phyloP scores from a whole-genome alignment of 2,113 vertebrate species.

The Hydrochoerus hydrochaeris region DNA sequence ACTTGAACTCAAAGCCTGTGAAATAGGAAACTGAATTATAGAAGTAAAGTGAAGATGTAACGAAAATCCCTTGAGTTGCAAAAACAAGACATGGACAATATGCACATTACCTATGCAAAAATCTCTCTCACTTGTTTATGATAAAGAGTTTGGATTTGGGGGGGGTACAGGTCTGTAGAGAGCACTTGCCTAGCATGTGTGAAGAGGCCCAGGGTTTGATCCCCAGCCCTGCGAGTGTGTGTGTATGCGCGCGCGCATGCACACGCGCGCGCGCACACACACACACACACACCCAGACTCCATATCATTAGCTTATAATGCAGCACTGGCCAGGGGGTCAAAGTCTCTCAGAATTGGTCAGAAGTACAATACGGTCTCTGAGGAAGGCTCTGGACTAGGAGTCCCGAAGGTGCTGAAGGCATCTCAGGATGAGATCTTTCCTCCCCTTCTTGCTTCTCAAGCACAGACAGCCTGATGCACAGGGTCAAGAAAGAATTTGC shows the following conservation, averaged over 20 bases:
- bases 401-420: neutral
- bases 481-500: neutral
- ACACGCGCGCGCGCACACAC: neutral
- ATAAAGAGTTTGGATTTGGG: neutral
- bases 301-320: neutral
- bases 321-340: neutral
- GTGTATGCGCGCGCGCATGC: no score
- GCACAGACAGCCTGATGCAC: neutral
- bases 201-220: neutral
- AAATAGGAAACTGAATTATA: constrained; percentile 23
- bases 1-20: neutral
- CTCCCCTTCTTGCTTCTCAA: neutral
- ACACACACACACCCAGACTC: neutral
- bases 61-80: neutral
- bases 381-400: constrained; percentile 10
- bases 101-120: neutral
- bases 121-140: neutral
- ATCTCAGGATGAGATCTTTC: neutral
- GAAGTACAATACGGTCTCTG: neutral
- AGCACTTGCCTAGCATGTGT: neutral
- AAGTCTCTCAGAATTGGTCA: constrained; percentile 28
- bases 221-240: neutral
- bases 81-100: neutral
- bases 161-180: neutral
- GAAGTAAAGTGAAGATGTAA: neutral